Evolutionary conservation across 2,888 invertebrate genomes (phyloP).

Genomic region (Mythimna loreyi): DNA sequence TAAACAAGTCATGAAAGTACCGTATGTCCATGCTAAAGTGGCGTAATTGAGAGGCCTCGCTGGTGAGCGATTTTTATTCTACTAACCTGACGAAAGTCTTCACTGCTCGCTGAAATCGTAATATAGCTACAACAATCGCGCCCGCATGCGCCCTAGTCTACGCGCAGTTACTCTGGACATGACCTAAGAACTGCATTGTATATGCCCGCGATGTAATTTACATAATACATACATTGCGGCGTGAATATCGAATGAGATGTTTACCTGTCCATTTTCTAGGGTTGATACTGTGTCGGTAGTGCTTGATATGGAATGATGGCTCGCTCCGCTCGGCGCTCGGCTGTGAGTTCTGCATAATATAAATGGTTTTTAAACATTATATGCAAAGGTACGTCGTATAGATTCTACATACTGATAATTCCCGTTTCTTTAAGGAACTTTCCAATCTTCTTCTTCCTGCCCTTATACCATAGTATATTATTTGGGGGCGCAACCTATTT

Average conservation of each 20-base stretch:
- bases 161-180: neutral
- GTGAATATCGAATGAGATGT: slow-evolving; percentile 53
- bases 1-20: too few relatives aligned
- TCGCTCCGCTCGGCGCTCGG: slow-evolving; percentile 88
- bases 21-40: neutral
- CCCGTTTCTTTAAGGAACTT: too few relatives aligned
- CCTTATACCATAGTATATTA: too few relatives aligned
- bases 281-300: slow-evolving; percentile 87
- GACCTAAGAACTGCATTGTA: slow-evolving; percentile 25
- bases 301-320: slow-evolving; percentile 88
- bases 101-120: too few relatives aligned
- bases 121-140: neutral
- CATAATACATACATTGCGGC: slow-evolving; percentile 42
- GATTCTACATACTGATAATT: neutral
- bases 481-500: too few relatives aligned
- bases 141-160: neutral
- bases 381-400: neutral
- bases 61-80: neutral
- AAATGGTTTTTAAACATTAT: slow-evolving; percentile 1
- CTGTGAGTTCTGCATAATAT: slow-evolving; percentile 84
- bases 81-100: too few relatives aligned
- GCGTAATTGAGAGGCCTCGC: neutral
- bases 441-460: too few relatives aligned
- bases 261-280: slow-evolving; percentile 89
- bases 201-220: slow-evolving; percentile 33